Evolutionary conservation across 92 coral and sea anemone genomes (phyloP), one percentile per base, ranked within the genome.

Genomic region (Phymanthus crucifer): DNA sequence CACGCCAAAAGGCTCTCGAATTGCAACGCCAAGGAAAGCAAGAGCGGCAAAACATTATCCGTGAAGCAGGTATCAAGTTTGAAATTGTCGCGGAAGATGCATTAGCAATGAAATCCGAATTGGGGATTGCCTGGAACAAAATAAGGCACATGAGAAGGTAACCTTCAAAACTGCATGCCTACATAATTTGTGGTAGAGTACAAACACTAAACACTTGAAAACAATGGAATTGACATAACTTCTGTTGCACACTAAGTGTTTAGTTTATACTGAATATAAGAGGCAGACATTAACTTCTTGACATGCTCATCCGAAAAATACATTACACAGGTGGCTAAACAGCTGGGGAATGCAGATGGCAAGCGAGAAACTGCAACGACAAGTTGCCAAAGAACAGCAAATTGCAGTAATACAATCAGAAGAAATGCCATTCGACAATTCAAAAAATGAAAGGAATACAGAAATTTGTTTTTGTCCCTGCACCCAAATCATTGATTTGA

Each of bases 261-360:
- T n/a, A n/a, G n/a, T n/a, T n/a, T n/a, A n/a, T n/a, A n/a, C n/a
- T 38, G 43, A 38, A 38, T 38, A 38, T 9, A 38, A 38, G 43
- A 38, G 43, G 43, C 9, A 38, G 43, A 38, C 43, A 38, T 38
- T 38, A 38, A 38, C 9, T 38, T 38, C 43, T 38, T 38, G 43
- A 38, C 43, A 38, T 38, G 43, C 43, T 38, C 4, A 38, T 9
- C 43, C 43, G 9, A 38, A 38, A 38, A 38, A 38, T 38, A 38
- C 9, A 38, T 38, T 38, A 19, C 8, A 72, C 61, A 72, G 77
- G 17, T 72, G 77, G 77, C 29, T 72, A 32, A 31, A 40, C 16
- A 72, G 77, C 27, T 72, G 77, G 77, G 77, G 77, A 29, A 29
- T 72, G 11, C 77, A 72, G 14, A 23, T 71, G 76, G 76, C 47